Conservation (phyloP, 2,888 invertebrate species). For the Euplexia lucipara region DNA sequence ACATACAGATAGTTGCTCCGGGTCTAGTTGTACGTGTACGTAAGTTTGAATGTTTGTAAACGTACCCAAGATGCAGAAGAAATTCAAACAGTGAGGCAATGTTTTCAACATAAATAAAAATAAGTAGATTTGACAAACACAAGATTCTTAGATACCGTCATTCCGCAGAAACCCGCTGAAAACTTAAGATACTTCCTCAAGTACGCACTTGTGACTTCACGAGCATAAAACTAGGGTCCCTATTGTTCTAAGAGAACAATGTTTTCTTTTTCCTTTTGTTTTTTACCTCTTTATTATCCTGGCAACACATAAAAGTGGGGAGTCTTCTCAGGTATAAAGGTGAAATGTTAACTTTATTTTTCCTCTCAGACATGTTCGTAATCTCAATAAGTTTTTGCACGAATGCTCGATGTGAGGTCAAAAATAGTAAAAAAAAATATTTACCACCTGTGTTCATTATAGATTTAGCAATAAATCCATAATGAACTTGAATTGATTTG, state of each 20-base stretch:
- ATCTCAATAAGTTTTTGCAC: slow-evolving; percentile 1
- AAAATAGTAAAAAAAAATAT: too few relatives aligned
- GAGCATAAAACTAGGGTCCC: slow-evolving; percentile 42
- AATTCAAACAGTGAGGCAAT: too few relatives aligned
- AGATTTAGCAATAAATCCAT: too few relatives aligned
- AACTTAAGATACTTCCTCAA: slow-evolving; percentile 28
- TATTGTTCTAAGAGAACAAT: slow-evolving; percentile 58
- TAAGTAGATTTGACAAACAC: too few relatives aligned
- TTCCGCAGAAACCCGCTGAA: background rate
- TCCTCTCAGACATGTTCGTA: slow-evolving; percentile 2
- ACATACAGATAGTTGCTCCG: too few relatives aligned
- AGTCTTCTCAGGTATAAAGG: slow-evolving; percentile 11
- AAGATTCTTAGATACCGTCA: background rate
- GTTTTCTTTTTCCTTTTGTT: slow-evolving; percentile 56
- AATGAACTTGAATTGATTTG: too few relatives aligned
- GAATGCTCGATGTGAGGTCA: too few relatives aligned
- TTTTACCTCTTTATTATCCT: slow-evolving; percentile 54
- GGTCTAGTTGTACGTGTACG: too few relatives aligned
- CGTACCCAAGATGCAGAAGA: too few relatives aligned
- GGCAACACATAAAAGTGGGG: slow-evolving; percentile 17
- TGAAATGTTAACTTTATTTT: slow-evolving; percentile 24
- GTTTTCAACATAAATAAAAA: too few relatives aligned
- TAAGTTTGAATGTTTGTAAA: too few relatives aligned
- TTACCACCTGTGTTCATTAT: too few relatives aligned
- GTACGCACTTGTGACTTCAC: slow-evolving; percentile 28